Base-by-base conservation (phyloP, 1,140 invertebrate species). In the Drosophila malerkotliana region DNA sequence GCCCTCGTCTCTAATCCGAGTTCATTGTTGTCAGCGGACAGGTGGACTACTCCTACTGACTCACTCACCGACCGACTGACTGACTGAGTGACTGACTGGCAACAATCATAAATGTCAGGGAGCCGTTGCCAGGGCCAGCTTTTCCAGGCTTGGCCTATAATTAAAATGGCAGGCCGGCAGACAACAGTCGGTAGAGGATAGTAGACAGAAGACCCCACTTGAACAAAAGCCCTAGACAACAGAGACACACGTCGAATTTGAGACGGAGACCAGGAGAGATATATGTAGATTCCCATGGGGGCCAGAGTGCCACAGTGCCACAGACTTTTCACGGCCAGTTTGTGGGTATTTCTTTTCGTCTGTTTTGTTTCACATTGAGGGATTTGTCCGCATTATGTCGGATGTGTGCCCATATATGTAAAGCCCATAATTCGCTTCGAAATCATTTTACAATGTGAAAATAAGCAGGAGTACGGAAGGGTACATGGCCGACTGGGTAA, bases 31-130 rank as follows among this genome's bases (percentile, higher is more conserved):
- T 41, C 14, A 7, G 71, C 9, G 44, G 44, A 68, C 69, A 64
- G 72, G 72, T 66, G 71, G 72, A 53, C 51, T 24, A 21, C 44
- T 10, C 28, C 28, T 10, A 52, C 41, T 5, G 39, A 41, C 39
- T n/a, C 41, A 32, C 59, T 41, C 37, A 47, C 47, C 39, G 34
- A 47, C 47, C 39, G 34, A 52, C 54, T 48, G 41, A 64, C 41
- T 8, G 39, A 41, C n/a, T 41, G 47, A 55, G 45, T 66, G 45
- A 41, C 47, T 52, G 41, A 52, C 61, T 54, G 49, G 72, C 72
- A 67, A 64, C 72, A 75, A 64, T 74, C 72, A 74, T 74, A 74
- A 74, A 64, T 74, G 72, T 72, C 52, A 55, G 54, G 44, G 59
- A 51, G 21, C 37, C 37, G 32, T 73, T 74, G 60, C 72, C 59